Base-by-base conservation (phyloP, 2,113 vertebrate genomes). In the Cyphomyrus discorhynchus region DNA sequence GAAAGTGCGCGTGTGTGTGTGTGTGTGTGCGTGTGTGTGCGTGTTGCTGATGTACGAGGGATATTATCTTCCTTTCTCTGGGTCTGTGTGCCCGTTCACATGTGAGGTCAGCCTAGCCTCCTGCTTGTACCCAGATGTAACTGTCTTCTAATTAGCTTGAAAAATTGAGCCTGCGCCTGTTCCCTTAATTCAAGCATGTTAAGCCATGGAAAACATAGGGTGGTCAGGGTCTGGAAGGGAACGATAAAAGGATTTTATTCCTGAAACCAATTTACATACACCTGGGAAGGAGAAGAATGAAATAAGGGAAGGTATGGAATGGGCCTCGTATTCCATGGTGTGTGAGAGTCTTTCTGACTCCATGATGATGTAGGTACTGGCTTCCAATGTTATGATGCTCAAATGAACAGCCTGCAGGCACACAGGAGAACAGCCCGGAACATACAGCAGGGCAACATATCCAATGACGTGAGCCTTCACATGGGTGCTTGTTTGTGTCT, bases 151-250 rank as follows among this genome's bases (percentile, higher is more conserved):
- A 62, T 62, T 62, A 62, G 53, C 62, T 42, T 62, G 35, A 62
- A 88, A 88, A 88, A 46, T 62, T 45, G 56, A 88, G 35, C 21
- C 19, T 62, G 10, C 11, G 50, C 53, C 39, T 42, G 42, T 39
- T 46, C 39, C 11, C 21, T 45, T 39, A 42, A 88, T 45, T 62
- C 56, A 53, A 53, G 50, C 85, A 53, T 53, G 49, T 87, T 87
- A 56, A 52, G n/a, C 85, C 85, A 87, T 56, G 31, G 49, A 87
- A 87, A 87, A 87, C 47, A 87, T 53, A 87, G 27, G 24, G n/a
- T 87, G 85, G 85, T 87, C 50, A 87, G 85, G 50, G 85, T 53
- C 27, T 87, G 85, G 85, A 80, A 42, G 0, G 35, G 74, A 80
- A 80, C 39, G 74, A 80, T 80, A 80, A 80, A 74, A 80, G 74